Base-by-base conservation (phyloP, 2,797 vertebrate species). In the Danio jaintianensis region DNA sequence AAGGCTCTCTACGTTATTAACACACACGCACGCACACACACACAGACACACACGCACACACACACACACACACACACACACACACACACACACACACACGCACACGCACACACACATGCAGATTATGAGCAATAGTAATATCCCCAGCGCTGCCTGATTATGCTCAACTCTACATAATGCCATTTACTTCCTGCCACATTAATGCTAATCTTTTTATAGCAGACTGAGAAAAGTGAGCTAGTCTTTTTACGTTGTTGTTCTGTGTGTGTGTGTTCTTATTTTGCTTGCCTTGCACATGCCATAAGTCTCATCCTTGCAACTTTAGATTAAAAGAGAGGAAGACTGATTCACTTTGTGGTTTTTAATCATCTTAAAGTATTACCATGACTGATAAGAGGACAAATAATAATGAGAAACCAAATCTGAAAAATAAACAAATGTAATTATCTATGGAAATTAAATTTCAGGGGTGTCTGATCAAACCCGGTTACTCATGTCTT, bases 191-290 rank as follows among this genome's bases (percentile, higher is more conserved):
- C 84, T 82, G 75, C 68, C 85, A 87, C 81, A 85, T 88, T 87
- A 88, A 83, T 82, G 83, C 72, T 83, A 88, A 87, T 84, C 86
- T 80, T 83, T 85, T 85, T 85, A 84, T 82, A 85, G 80, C 84
- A 83, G 53, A 58, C 56, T 69, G 71, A 67, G 71, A 50, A 73
- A 63, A 76, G 66, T 64, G 64, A 71, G 78, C 75, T 55, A 84
- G 75, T 74, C 52, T 8, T 42, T 3, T 12, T 20, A 36, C 48
- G 55, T 48, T 62, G 75, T 61, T 40, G 66, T 43, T 77, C 55
- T 29, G 40, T 78, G 66, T 18, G 64, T 70, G 67, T 61, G 78
- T 64, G 58, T 48, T 67, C 62, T 64, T 75, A 69, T 79, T 68
- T 53, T 22, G 43, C 66, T 40, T 69, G 36, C 48, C n/a, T 62